Percentiles rank a stretch among this genome's conserved stretches.
Conservation (phyloP, 2,797 vertebrate species). For the Phrynocephalus guinanensis region DNA sequence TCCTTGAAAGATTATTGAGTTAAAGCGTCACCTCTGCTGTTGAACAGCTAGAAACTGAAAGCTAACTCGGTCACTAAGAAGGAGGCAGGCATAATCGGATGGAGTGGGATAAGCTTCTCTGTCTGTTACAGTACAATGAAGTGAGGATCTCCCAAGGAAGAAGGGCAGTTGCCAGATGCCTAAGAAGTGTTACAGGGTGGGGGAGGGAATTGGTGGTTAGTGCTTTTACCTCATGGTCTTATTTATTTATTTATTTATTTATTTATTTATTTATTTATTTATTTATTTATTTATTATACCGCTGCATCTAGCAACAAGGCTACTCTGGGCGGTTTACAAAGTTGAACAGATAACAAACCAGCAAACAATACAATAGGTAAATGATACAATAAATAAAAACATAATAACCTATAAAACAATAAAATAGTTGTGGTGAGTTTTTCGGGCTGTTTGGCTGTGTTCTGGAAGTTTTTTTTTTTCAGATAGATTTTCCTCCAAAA, state of each 20-base stretch:
- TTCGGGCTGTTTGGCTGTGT: too few relatives aligned
- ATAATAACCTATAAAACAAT: too few relatives aligned
- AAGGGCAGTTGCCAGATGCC: slow-evolving; percentile 10
- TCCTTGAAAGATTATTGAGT: slow-evolving; percentile 32
- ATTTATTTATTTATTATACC: too few relatives aligned
- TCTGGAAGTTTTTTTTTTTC: background rate
- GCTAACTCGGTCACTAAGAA: slow-evolving; percentile 25
- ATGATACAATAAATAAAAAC: too few relatives aligned
- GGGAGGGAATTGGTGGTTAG: background rate
- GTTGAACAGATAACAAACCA: too few relatives aligned
- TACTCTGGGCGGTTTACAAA: too few relatives aligned
- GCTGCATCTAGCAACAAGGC: too few relatives aligned
- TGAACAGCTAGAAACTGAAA: slow-evolving; percentile 34
- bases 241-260: too few relatives aligned
- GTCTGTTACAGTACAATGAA: background rate
- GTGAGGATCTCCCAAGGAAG: background rate
- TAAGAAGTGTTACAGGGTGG: background rate
- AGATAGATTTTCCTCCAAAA: background rate
- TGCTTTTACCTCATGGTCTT: background rate
- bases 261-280: too few relatives aligned
- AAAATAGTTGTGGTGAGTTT: too few relatives aligned
- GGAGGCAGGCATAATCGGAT: slow-evolving; percentile 19
- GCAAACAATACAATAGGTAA: too few relatives aligned
- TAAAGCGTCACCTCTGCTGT: slow-evolving; percentile 18
- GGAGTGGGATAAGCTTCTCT: slow-evolving; percentile 23